Percentiles rank a stretch among this genome's conserved stretches.
Evolutionary conservation across 2,113 vertebrate genomes (phyloP).

Genomic region (Protobothrops mucrosquamatus): DNA sequence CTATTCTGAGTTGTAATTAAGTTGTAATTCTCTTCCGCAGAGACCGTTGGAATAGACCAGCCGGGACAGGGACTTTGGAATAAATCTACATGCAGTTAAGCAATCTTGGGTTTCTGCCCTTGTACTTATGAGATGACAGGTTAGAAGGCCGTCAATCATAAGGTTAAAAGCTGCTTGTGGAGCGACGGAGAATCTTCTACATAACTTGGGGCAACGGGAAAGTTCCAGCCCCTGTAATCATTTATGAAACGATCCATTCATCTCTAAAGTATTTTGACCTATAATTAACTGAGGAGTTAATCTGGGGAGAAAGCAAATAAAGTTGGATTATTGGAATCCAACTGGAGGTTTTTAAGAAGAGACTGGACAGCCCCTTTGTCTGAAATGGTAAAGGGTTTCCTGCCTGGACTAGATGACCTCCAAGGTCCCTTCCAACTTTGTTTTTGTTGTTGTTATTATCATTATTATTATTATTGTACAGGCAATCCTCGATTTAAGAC

Average conservation of each 20-base stretch:
- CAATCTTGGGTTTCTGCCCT: neutral
- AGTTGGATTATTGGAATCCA: neutral
- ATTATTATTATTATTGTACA: neutral
- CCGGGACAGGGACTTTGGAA: neutral
- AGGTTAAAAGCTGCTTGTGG: neutral
- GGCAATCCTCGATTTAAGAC: no score
- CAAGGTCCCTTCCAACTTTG: no score
- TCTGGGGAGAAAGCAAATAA: neutral
- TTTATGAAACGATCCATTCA: neutral
- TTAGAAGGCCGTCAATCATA: neutral
- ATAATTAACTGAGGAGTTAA: neutral
- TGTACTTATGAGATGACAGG: neutral
- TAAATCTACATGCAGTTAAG: neutral
- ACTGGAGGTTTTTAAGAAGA: no score
- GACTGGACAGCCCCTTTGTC: no score
- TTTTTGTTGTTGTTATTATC: no score
- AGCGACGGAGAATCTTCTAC: neutral
- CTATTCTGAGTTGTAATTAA: neutral
- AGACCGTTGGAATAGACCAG: neutral
- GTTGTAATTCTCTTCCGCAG: neutral
- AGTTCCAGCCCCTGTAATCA: neutral
- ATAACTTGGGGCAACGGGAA: neutral
- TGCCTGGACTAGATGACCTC: no score
- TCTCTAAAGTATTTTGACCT: neutral
- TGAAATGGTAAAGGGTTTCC: no score